Conservation (phyloP, 2,888 invertebrate genomes). For the Limnephilus auricula region DNA sequence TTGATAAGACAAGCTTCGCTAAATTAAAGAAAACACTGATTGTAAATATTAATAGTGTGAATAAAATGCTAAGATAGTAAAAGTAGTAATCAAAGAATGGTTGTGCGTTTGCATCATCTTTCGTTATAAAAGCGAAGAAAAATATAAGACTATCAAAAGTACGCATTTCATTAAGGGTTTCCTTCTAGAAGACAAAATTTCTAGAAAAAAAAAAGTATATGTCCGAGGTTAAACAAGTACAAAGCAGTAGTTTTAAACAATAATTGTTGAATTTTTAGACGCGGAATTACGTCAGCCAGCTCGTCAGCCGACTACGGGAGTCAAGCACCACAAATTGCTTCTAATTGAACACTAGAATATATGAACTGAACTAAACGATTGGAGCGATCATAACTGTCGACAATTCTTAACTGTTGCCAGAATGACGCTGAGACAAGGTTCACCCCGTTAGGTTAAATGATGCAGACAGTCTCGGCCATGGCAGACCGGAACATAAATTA, state of each 20-base stretch:
- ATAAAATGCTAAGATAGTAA: background rate
- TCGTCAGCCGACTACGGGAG: background rate
- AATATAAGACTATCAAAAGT: no score
- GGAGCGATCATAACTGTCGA: background rate
- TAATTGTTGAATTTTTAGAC: background rate
- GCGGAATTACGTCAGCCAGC: background rate
- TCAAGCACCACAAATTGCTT: background rate
- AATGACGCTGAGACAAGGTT: conserved; percentile 11
- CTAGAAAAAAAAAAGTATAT: background rate
- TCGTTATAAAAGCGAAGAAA: no score
- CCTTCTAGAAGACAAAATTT: background rate
- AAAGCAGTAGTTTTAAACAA: background rate
- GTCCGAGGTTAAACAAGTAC: background rate
- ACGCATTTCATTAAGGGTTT: no score
- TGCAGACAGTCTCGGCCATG: conserved; percentile 4
- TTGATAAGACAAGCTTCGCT: background rate
- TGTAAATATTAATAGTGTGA: background rate
- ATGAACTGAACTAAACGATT: background rate
- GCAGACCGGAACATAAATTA: conserved; percentile 3
- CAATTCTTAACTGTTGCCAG: background rate
- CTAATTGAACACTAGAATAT: background rate
- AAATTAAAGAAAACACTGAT: background rate
- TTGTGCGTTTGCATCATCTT: background rate
- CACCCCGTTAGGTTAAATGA: conserved; percentile 15
- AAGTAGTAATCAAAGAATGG: background rate